Evolutionary conservation across 2,797 vertebrate species (phyloP).

Genomic region (Neosilurus mollespiculum): DNA sequence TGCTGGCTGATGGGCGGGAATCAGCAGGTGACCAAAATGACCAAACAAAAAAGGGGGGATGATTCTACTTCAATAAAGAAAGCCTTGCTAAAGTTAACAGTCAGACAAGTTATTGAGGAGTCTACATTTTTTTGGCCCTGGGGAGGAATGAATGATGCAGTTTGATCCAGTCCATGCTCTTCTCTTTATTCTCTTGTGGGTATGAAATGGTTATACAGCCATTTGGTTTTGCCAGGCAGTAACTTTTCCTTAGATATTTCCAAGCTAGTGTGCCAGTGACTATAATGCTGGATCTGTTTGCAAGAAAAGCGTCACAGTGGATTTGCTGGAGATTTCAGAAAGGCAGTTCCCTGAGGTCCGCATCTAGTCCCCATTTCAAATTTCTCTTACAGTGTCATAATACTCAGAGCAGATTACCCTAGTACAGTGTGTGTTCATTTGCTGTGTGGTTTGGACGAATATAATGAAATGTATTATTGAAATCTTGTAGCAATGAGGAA

Average conservation of each 20-base stretch:
- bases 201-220: slow-evolving; percentile 11
- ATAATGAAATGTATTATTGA: slow-evolving; percentile 1
- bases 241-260: slow-evolving; percentile 9
- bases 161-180: background rate
- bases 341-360: background rate
- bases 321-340: background rate
- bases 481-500: slow-evolving; percentile 10
- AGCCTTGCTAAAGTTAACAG: background rate
- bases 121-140: slow-evolving; percentile 7
- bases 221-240: slow-evolving; percentile 12
- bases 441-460: background rate
- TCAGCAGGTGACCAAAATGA: background rate
- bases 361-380: background rate
- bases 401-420: background rate
- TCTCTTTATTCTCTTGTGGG: slow-evolving; percentile 1
- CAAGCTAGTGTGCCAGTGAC: slow-evolving; percentile 2
- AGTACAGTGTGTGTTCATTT: background rate
- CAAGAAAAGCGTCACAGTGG: slow-evolving; percentile 32
- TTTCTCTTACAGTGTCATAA: background rate
- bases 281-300: slow-evolving; percentile 21
- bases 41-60: background rate
- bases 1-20: background rate
- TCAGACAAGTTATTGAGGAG: background rate
- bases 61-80: background rate
- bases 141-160: background rate